These are phyloP conservation scores for Elgaria multicarinata DNA, from an alignment of 2,113 vertebrate genomes.

Conservation along the genomic window DNA sequence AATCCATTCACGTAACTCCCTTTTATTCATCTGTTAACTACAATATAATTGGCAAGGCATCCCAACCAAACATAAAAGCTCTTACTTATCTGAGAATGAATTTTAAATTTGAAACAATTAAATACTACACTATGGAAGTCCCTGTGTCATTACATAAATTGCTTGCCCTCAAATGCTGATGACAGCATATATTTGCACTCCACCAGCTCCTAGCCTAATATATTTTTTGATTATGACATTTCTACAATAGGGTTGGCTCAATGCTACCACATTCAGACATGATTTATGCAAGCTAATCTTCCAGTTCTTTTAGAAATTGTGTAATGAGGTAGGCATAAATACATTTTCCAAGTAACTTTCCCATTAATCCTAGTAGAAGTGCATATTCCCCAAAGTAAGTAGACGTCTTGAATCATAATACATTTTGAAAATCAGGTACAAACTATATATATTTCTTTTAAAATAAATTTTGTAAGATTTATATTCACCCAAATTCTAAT, in stretches of 20 bases:
- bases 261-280: not conserved
- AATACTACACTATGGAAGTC: not conserved
- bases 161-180: not conserved
- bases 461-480: constrained; percentile 4
- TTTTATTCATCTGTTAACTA: constrained; percentile 19
- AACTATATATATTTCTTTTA: not conserved
- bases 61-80: not conserved
- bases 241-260: not conserved
- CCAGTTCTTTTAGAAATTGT: not conserved
- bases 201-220: not conserved
- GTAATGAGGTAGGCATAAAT: not conserved
- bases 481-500: not conserved
- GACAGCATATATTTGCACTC: not conserved
- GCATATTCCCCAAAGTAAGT: not conserved
- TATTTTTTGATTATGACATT: not conserved
- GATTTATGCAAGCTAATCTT: not conserved
- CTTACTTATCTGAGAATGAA: constrained; percentile 1
- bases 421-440: not conserved
- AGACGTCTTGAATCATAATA: not conserved
- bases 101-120: constrained; percentile 4
- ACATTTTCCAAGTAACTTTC: not conserved
- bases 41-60: not conserved
- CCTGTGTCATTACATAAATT: not conserved
- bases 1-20: not conserved
- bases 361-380: not conserved